phyloP scores from a whole-genome alignment of 64 coral and sea anemone genomes.

The Pocillopora damicornis region DNA sequence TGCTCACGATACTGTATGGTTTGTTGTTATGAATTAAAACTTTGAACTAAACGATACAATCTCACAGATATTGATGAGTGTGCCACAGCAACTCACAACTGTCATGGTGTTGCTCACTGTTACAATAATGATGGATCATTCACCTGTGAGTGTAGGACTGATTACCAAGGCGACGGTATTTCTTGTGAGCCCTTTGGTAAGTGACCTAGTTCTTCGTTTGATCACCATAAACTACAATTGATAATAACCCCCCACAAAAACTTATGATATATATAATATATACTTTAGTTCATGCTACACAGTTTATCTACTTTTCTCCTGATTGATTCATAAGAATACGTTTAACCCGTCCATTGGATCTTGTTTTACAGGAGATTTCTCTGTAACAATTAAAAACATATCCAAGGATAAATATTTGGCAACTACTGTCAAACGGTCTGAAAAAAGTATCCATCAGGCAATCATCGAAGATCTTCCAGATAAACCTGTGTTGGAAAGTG shows the following conservation, averaged over 20 bases:
- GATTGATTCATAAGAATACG: not conserved
- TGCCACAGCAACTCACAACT: not conserved
- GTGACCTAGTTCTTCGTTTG: not conserved
- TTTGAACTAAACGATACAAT: not conserved
- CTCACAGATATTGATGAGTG: constrained; percentile 7
- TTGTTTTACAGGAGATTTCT: constrained; percentile 25
- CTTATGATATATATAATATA: not conserved
- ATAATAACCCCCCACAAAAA: not conserved
- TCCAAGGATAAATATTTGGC: constrained; percentile 12
- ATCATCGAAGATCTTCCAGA: not conserved
- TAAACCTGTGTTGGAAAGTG: not conserved
- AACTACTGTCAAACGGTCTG: not conserved
- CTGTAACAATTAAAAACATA: not conserved
- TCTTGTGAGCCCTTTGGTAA: constrained; percentile 1
- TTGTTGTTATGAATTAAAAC: too few species aligned
- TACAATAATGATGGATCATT: constrained; percentile 6
- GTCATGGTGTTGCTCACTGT: constrained; percentile 16
- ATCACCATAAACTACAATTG: too few species aligned
- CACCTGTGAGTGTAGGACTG: not conserved
- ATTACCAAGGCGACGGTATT: not conserved
- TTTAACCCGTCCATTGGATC: not conserved
- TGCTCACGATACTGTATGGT: too few species aligned
- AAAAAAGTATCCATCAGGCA: not conserved
- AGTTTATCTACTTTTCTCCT: not conserved
- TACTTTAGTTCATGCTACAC: not conserved